A percentile compares a stretch with the other conserved stretches of the same genome.
These are phyloP conservation scores for Luidia sarsii DNA, from an alignment of 53 echinoderm and acorn worm genomes.

Conservation along the genomic window DNA sequence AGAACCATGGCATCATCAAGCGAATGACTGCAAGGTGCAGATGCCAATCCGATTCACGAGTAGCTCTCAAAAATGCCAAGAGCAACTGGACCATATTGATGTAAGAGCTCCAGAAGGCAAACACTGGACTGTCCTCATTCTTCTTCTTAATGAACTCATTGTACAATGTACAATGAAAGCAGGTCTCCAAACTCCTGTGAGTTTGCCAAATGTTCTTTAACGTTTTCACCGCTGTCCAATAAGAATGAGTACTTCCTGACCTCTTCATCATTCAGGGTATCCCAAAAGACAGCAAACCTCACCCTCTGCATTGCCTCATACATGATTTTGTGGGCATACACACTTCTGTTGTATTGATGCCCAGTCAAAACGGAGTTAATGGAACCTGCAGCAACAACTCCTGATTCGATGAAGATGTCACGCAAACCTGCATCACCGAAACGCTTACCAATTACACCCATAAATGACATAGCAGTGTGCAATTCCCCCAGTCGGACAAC, in stretches of 20 bases:
- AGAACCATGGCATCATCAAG: constrained; percentile 60
- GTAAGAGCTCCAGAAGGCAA: constrained; percentile 62
- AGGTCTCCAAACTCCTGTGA: background rate
- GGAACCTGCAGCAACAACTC: constrained; percentile 24
- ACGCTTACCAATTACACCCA: constrained; percentile 44
- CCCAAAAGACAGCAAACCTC: background rate
- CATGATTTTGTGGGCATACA: constrained; percentile 32
- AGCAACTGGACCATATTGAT: constrained; percentile 58
- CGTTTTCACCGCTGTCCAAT: background rate
- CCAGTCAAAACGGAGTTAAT: constrained; percentile 41
- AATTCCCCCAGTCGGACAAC: constrained; percentile 66
- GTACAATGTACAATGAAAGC: background rate
- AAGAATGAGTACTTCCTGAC: background rate
- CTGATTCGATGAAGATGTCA: constrained; percentile 47
- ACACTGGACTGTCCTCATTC: constrained; percentile 24
- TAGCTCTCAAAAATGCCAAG: constrained; percentile 41
- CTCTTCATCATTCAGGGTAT: background rate
- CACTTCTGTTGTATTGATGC: constrained; percentile 46
- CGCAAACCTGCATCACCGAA: constrained; percentile 53
- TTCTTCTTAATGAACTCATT: constrained; percentile 1
- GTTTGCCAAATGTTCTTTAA: background rate
- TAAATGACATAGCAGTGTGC: constrained; percentile 52
- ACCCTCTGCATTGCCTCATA: background rate
- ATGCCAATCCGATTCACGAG: constrained; percentile 53
- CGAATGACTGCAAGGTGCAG: constrained; percentile 60